A percentile compares a stretch with the other conserved stretches of the same genome.
These are phyloP conservation scores for Diadumene lineata DNA, from an alignment of 92 coral and sea anemone species.

Conservation along the genomic window DNA sequence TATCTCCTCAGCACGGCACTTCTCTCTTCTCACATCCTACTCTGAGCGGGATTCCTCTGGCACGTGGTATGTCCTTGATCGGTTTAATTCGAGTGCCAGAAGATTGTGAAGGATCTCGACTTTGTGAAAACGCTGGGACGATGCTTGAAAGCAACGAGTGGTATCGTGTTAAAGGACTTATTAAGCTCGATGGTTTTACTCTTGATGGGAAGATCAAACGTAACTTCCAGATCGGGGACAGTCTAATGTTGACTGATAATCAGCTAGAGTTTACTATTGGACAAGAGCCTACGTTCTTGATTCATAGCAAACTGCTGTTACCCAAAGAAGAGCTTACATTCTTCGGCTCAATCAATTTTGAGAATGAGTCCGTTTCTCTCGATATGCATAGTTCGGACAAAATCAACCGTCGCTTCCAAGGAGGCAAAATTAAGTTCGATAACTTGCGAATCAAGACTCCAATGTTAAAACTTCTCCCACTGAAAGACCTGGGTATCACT, in stretches of 20 bases:
- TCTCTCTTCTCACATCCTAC: slow-evolving; percentile 89
- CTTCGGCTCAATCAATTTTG: slow-evolving; percentile 70
- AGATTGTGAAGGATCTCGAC: slow-evolving; percentile 71
- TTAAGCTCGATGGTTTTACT: slow-evolving; percentile 65
- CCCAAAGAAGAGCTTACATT: slow-evolving; percentile 80
- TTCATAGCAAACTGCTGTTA: slow-evolving; percentile 60
- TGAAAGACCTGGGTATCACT: slow-evolving; percentile 65
- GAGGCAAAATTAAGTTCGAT: slow-evolving; percentile 71
- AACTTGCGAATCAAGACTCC: slow-evolving; percentile 71
- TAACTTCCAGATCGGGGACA: slow-evolving; percentile 76
- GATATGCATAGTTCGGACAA: slow-evolving; percentile 80
- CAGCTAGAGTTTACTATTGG: slow-evolving; percentile 64
- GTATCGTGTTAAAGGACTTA: slow-evolving; percentile 90
- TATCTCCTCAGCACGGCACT: slow-evolving; percentile 71
- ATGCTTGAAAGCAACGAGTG: slow-evolving; percentile 86
- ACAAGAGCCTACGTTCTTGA: slow-evolving; percentile 53
- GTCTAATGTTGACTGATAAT: slow-evolving; percentile 80
- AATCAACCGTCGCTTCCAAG: slow-evolving; percentile 58
- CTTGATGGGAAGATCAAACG: slow-evolving; percentile 76
- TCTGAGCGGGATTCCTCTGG: slow-evolving; percentile 75
- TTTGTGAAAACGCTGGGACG: slow-evolving; percentile 75
- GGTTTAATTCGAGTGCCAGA: slow-evolving; percentile 84
- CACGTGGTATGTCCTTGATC: slow-evolving; percentile 79
- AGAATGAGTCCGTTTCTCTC: slow-evolving; percentile 63
- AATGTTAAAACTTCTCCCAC: slow-evolving; percentile 68